Base-by-base conservation (phyloP, 2,888 invertebrate genomes). In the Harpalus rufipes region DNA sequence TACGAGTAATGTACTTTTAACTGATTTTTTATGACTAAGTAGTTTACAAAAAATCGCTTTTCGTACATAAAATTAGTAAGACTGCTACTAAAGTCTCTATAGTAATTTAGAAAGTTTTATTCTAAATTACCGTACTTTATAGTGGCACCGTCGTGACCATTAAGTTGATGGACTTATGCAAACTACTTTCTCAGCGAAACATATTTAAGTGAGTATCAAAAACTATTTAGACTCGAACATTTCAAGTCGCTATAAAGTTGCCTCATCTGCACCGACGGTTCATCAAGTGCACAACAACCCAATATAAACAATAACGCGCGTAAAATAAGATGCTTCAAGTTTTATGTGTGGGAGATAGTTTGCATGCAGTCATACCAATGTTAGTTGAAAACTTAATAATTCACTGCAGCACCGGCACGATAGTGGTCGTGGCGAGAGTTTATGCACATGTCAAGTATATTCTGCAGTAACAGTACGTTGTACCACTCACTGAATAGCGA, bases 321-420 rank as follows among this genome's bases (percentile, higher is more conserved):
- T 14, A 51, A 51, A 51, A 18, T 61, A 61, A 61, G 61, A 61
- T 61, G 16, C 14, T 21, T 61, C 18, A 61, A 21, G 61, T 61
- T 61, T 61, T 18, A 18, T 16, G 21, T 16, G 21, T 61, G 10
- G n/a, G 16, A 61, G 16, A 8, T 61, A 61, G 18, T 61, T 61
- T 21, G 61, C 21, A 61, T 61, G 16, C 61, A 61, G 44, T 21
- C 61, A 14, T 61, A 61, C 61, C 61, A 8, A 12, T 10, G 61
- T 61, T 61, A 61, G 61, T 61, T 61, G 61, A 61, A 61, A 61
- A 61, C 61, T 61, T 61, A 61, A 61, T 61, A 61, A 61, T 61
- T 61, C 21, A 61, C 61, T 10, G 18, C 21, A 18, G 61, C 61
- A 61, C 21, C 21, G 8, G 61, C 61, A 61, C 21, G 21, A 18